Conservation (phyloP, 1,140 invertebrate species). For the Macrotrachela quadricornifera region DNA sequence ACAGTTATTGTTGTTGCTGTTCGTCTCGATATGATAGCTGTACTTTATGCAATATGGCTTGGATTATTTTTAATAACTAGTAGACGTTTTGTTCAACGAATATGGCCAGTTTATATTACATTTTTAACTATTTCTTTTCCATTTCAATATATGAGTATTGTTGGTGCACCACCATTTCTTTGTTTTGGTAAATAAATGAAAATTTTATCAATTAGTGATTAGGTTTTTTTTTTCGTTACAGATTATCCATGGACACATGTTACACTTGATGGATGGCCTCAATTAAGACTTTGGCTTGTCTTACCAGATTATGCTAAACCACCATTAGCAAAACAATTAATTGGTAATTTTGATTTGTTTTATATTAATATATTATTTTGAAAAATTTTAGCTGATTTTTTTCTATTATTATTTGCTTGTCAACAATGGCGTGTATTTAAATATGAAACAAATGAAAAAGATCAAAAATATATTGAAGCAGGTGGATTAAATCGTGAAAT, state of each 20-base stretch:
- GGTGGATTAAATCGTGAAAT: constrained; percentile 18
- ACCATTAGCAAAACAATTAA: constrained; percentile 53
- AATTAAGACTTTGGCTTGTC: constrained; percentile 66
- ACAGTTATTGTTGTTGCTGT: constrained; percentile 63
- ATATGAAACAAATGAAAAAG: constrained; percentile 39
- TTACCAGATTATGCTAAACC: constrained; percentile 54
- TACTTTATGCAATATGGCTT: constrained; percentile 66
- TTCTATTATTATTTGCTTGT: constrained; percentile 62
- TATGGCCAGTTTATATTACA: constrained; percentile 67
- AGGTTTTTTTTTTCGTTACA: constrained; percentile 24
- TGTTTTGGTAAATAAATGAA: constrained; percentile 27
- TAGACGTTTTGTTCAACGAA: constrained; percentile 41
- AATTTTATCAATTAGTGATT: background rate
- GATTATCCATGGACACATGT: constrained; percentile 51
- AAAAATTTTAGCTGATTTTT: constrained; percentile 50
- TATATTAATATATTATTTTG: background rate
- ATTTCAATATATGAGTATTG: constrained; percentile 61
- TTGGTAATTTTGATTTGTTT: constrained; percentile 39
- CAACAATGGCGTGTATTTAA: constrained; percentile 69
- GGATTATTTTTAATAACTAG: constrained; percentile 40
- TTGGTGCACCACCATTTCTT: constrained; percentile 56
- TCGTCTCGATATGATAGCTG: constrained; percentile 67
- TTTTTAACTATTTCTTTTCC: constrained; percentile 58
- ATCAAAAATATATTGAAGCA: constrained; percentile 17
- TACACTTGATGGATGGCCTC: constrained; percentile 17